Percentiles rank a stretch among this genome's conserved stretches.
Conservation (phyloP, 2,797 vertebrate species). For the Okamejei kenojei region DNA sequence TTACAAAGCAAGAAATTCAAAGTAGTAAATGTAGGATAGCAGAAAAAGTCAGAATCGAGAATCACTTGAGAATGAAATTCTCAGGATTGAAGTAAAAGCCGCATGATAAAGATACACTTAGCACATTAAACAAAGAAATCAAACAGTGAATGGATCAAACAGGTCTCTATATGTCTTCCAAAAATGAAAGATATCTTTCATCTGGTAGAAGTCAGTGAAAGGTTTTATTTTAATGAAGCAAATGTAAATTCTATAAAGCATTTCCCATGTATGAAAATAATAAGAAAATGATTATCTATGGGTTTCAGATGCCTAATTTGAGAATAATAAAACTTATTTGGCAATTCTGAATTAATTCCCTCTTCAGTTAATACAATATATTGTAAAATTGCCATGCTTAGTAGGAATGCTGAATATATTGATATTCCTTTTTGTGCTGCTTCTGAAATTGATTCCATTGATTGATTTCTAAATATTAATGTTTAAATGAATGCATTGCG, state of each 20-base stretch:
- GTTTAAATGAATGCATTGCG: not conserved
- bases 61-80: not conserved
- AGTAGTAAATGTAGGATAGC: not conserved
- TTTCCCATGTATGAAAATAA: too few species aligned
- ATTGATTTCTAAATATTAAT: not conserved
- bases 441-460: too few species aligned
- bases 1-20: not conserved
- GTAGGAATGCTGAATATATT: too few species aligned
- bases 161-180: not conserved
- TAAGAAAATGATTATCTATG: not conserved
- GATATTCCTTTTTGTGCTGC: too few species aligned
- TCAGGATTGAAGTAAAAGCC: not conserved
- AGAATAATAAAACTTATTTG: not conserved
- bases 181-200: not conserved
- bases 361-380: not conserved
- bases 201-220: not conserved
- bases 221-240: not conserved
- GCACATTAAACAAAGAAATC: not conserved
- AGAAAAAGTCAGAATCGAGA: not conserved
- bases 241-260: not conserved
- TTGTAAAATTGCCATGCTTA: not conserved
- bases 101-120: not conserved
- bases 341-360: not conserved
- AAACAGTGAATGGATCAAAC: not conserved
- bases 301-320: not conserved